Percentiles rank a stretch among this genome's conserved stretches.
Evolutionary conservation across 2,797 vertebrate species (phyloP).

Genomic region (Leuciscus waleckii): DNA sequence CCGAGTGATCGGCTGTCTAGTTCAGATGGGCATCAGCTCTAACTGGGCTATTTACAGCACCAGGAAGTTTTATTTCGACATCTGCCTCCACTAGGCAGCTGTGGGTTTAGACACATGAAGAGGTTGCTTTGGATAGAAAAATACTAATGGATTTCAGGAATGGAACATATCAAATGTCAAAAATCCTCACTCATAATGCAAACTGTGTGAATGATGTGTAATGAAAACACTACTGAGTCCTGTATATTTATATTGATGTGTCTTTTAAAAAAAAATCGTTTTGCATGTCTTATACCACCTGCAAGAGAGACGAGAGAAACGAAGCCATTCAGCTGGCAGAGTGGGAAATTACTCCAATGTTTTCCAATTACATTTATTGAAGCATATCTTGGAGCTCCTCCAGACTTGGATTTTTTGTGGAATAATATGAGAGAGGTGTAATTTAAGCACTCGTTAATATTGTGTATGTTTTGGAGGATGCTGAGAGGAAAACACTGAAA

Average conservation of each 20-base stretch:
- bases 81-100: neutral
- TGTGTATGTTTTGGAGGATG: neutral
- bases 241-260: constrained; percentile 9
- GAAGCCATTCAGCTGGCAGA: constrained; percentile 27
- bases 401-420: constrained; percentile 38
- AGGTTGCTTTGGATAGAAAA: neutral
- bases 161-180: neutral
- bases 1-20: neutral
- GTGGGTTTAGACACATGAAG: neutral
- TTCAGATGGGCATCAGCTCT: neutral
- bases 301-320: neutral
- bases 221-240: constrained; percentile 9
- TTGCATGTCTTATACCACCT: neutral
- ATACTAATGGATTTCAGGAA: neutral
- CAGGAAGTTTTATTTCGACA: neutral
- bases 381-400: constrained; percentile 34
- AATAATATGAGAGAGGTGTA: constrained; percentile 25
- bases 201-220: constrained; percentile 9
- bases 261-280: neutral
- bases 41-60: neutral
- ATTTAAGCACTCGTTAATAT: constrained; percentile 29
- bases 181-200: constrained; percentile 38
- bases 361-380: constrained; percentile 51
- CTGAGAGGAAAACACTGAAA: neutral
- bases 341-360: constrained; percentile 33